Percentiles rank a stretch among this genome's conserved stretches.
Evolutionary conservation across 2,113 vertebrate genomes (phyloP).

Genomic region (Ameiurus melas): DNA sequence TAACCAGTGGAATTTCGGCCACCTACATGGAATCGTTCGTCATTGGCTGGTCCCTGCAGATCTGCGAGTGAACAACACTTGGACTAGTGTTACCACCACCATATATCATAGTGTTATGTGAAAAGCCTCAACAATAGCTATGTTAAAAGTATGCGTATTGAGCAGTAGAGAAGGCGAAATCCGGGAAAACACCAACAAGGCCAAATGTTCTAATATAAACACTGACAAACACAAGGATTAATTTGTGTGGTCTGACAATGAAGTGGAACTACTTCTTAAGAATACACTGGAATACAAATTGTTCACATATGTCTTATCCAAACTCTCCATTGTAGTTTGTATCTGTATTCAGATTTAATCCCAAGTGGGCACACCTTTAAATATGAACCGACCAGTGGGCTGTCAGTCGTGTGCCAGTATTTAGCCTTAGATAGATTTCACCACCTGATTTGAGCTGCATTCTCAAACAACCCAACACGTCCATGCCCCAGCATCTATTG

Average conservation of each 20-base stretch:
- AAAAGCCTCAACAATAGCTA: not conserved
- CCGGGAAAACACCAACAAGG: not conserved
- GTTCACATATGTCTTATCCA: not conserved
- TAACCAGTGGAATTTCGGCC: slow-evolving; percentile 14
- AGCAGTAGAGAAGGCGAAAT: not conserved
- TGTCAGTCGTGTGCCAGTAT: no score
- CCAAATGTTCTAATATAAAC: not conserved
- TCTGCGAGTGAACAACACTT: not conserved
- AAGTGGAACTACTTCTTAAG: not conserved
- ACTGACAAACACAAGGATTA: not conserved
- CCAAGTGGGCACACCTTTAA: not conserved
- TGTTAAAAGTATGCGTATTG: not conserved
- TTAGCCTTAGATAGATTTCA: not conserved
- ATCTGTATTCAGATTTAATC: not conserved
- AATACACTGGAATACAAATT: not conserved
- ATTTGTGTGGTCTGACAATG: not conserved
- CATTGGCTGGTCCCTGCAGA: not conserved
- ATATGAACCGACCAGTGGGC: no score
- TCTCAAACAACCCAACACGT: not conserved
- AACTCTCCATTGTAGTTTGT: not conserved
- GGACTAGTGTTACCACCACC: not conserved
- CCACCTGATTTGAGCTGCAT: not conserved
- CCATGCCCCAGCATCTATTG: not conserved
- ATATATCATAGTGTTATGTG: not conserved
- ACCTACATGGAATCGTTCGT: slow-evolving; percentile 19